These are phyloP conservation scores for Turdus rufiventris DNA, from an alignment of 2,113 vertebrate species.

Conservation along the genomic window DNA sequence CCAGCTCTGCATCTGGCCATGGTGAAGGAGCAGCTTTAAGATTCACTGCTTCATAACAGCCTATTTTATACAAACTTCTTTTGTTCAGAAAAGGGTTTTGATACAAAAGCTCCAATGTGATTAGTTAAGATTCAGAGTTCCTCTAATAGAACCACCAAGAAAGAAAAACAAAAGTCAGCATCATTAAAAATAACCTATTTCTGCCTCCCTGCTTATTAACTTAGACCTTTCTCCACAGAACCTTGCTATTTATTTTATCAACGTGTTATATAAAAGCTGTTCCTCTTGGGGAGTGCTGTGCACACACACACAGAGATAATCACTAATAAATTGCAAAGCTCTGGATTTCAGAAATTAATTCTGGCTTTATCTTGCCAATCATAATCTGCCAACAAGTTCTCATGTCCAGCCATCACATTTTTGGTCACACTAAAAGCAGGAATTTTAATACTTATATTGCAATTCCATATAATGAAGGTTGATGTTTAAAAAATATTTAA, in stretches of 20 bases:
- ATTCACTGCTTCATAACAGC: background rate
- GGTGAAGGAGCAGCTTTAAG: background rate
- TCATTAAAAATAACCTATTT: background rate
- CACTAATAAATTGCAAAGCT: background rate
- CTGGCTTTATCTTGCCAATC: conserved; percentile 1
- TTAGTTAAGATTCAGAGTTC: background rate
- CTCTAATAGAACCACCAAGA: background rate
- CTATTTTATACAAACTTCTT: background rate
- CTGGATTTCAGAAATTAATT: conserved; percentile 8
- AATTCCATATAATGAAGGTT: background rate
- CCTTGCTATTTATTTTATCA: background rate
- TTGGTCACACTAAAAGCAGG: background rate
- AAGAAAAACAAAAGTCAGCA: background rate
- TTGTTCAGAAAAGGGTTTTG: background rate
- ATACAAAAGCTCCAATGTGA: background rate
- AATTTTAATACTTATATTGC: background rate
- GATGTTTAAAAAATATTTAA: conserved; percentile 50
- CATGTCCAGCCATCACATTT: background rate
- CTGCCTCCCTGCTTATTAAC: background rate
- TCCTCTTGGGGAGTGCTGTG: background rate
- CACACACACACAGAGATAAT: background rate
- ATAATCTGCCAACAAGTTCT: background rate
- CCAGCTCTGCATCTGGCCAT: background rate
- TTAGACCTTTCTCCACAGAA: background rate
- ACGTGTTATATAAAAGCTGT: background rate